Percentiles rank a stretch among this genome's conserved stretches.
These are phyloP conservation scores for Drosophila chauvacae DNA, from an alignment of 1,140 invertebrate genomes.

Conservation along the genomic window DNA sequence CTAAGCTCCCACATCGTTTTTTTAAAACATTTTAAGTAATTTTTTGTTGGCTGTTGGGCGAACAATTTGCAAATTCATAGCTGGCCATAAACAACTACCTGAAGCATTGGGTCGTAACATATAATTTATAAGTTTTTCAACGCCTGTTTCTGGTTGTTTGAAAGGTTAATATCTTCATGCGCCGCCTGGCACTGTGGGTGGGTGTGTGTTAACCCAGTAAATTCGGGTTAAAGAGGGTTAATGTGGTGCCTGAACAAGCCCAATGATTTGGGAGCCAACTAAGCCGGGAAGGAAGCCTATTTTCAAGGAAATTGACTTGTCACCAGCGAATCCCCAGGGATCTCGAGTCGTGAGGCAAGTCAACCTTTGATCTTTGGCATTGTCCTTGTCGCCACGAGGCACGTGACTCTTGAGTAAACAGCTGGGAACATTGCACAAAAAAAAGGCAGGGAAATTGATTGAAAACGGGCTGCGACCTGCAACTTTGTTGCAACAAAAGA, in stretches of 20 bases:
- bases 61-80: conserved; percentile 56
- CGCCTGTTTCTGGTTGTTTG: conserved; percentile 45
- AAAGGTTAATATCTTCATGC: conserved; percentile 75
- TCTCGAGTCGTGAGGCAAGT: conserved; percentile 22
- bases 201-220: conserved; percentile 27
- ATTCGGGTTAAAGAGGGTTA: conserved; percentile 68
- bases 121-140: conserved; percentile 58
- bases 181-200: conserved; percentile 18
- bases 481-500: conserved; percentile 54
- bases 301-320: conserved; percentile 24
- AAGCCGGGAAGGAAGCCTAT: not conserved
- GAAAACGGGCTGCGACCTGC: conserved; percentile 31
- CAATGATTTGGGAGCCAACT: not conserved
- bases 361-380: conserved; percentile 66
- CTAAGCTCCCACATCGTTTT: conserved; percentile 4
- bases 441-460: conserved; percentile 28
- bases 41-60: conserved; percentile 7
- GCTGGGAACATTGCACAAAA: conserved; percentile 43
- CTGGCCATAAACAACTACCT: conserved; percentile 58
- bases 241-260: conserved; percentile 37
- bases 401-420: conserved; percentile 46
- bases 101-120: conserved; percentile 54
- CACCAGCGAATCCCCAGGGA: conserved; percentile 26
- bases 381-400: conserved; percentile 58
- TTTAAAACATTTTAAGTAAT: conserved; percentile 42